Evolutionary conservation across 2,888 invertebrate genomes (phyloP), one percentile per base, ranked within the genome.

Genomic region (Polia nebulosa): DNA sequence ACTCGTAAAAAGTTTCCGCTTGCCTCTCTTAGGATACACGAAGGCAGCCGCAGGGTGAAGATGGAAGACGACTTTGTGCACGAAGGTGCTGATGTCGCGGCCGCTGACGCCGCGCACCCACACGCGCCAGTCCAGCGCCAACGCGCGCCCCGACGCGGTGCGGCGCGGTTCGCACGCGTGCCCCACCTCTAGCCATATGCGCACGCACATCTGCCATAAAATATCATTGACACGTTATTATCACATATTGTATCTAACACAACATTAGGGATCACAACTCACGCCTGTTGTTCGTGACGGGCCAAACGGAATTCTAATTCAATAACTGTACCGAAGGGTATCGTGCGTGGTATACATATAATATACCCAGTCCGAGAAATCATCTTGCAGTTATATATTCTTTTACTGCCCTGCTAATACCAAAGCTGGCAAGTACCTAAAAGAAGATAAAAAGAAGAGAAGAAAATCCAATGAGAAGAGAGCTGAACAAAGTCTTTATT

Each of bases 181-280:
- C 15, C 95, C 95, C 86, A 95, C 94, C 88, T 95, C 95, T 87
- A 95, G 91, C 94, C 95, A 95, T 85, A 95, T 90, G 87, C 95
- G 94, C 60, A 95, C 92, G 85, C 95, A 95, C 95, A 95, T 95
- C 95, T 95, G 89, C 9, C 68, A 78, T 22, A 74, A 55, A 59
- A 56, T 41, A 49, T 66, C 55, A 53, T 68, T 29, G 41, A 72
- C 73, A 65, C 51, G 72, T 68, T 64, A 60, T 61, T 75, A 64
- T n/a, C 39, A 69, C 22, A 39, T 49, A 34, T 55, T 22, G 55
- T 57, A 44, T n/a, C 39, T 56, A 41, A 29, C 47, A 55, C 8
- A 76, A 45, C 11, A 32, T 29, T 6, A 57, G 8, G 2, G 41
- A 36, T 59, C 51, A 32, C 32, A 13, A 32, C 34, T 29, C 32